Base-by-base conservation (phyloP, 2,113 vertebrate genomes). In the Ursus arctos region DNA sequence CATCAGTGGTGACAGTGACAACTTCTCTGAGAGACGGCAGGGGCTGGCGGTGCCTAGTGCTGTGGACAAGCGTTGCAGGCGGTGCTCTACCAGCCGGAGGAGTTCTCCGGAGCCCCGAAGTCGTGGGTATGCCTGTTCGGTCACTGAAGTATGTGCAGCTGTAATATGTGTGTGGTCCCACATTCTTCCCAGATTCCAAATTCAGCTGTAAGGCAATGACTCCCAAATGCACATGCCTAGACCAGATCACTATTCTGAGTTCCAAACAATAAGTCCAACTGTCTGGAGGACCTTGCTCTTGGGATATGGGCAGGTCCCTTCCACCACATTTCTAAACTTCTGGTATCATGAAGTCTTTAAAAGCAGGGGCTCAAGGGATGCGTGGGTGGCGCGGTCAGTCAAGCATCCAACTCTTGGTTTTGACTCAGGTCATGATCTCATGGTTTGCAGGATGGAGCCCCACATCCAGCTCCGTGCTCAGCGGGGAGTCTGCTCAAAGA, bases 21-120 rank as follows among this genome's bases (percentile, higher is more conserved):
- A 26, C 14, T 31, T 91, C 51, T 55, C 47, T 43, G n/a, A 49
- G 43, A 55, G 14, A 13, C 3, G 1, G 1, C n/a, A 67, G 36
- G 10, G 51, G 4, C 0, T 8, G 31, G 13, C 2, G 55, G 36
- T 2, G 18, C 22, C 28, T 40, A 5, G 0, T 2, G 55, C 21
- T 55, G 3, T 4, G 18, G 26, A 22, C 1, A 7, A 49, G 40
- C 3, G 26, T 28, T 36, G 4, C 40, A 61, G 53, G 47, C 11
- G 28, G 21, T 26, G 15, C 43, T 22, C 49, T n/a, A 28, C 31
- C 51, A 61, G 1, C 2, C 26, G 33, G 10, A 53, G 51, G n/a
- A 28, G 55, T 31, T 51, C 11, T n/a, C 61, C 14, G 21, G 51
- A 86, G 10, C 74, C 15, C 31, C 13, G 1, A 5, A 3, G 13